Evolutionary conservation across 2,113 vertebrate genomes (phyloP).

Genomic region (Sturnira hondurensis): DNA sequence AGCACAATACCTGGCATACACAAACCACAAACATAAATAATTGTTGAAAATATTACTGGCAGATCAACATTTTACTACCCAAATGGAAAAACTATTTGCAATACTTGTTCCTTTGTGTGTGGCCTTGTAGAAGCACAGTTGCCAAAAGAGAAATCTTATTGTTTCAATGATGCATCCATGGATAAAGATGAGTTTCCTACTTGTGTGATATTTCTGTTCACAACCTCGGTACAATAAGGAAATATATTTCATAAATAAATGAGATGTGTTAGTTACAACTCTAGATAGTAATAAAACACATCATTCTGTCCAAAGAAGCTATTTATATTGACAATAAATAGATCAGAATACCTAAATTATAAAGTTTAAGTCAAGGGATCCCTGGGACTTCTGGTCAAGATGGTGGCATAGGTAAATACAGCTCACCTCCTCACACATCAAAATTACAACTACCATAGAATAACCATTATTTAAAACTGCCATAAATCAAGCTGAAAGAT

Average conservation of each 20-base stretch:
- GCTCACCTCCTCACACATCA: too few species aligned
- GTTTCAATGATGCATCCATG: slow-evolving; percentile 20
- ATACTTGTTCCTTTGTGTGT: background rate
- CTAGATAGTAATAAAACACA: background rate
- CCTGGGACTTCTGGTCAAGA: too few species aligned
- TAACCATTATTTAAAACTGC: too few species aligned
- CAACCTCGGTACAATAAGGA: background rate
- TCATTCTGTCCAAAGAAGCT: background rate
- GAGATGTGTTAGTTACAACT: background rate
- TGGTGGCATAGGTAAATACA: too few species aligned
- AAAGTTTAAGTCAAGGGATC: background rate
- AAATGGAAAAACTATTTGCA: background rate
- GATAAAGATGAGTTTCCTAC: slow-evolving; percentile 24
- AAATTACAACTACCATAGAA: too few species aligned
- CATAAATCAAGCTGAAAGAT: too few species aligned
- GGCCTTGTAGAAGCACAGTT: background rate
- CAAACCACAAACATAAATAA: background rate
- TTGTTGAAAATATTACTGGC: background rate
- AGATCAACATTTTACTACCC: background rate
- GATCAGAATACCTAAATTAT: background rate
- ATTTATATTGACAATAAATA: background rate
- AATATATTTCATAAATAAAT: slow-evolving; percentile 26
- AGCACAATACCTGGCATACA: background rate
- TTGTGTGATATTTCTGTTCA: background rate
- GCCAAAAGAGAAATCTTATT: background rate